Evolutionary conservation across 2,113 vertebrate genomes (phyloP).

Genomic region (Emydura subglobosa): DNA sequence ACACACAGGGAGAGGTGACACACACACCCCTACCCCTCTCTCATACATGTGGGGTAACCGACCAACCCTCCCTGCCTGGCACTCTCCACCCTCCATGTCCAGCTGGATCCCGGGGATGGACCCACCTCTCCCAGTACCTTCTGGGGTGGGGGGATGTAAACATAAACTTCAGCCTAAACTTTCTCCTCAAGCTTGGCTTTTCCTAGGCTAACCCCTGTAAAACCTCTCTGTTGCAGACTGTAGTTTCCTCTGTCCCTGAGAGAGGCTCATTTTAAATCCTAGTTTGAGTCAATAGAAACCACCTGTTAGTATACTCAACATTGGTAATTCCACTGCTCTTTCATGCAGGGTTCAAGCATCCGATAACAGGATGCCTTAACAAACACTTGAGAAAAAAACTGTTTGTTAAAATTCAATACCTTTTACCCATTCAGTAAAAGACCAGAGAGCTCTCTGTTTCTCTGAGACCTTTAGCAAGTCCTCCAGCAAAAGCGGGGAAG

Average conservation of each 20-base stretch:
- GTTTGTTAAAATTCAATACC: neutral
- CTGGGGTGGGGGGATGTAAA: neutral
- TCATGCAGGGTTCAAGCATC: neutral
- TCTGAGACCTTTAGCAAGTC: neutral
- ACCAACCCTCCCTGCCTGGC: no score
- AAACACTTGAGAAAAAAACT: neutral
- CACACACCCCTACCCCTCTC: no score
- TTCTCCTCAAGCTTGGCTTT: neutral
- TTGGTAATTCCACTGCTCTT: neutral
- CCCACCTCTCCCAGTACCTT: no score
- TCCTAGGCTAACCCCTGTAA: neutral
- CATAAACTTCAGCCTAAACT: neutral
- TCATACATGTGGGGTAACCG: no score
- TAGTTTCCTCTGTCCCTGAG: neutral
- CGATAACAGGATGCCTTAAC: neutral
- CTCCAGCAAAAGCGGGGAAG: neutral
- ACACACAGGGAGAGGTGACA: no score
- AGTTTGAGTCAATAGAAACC: neutral
- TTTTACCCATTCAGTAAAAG: neutral
- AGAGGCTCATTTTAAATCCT: neutral
- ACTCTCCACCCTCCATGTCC: no score
- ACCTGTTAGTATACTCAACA: neutral
- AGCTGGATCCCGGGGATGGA: no score
- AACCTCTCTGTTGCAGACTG: neutral
- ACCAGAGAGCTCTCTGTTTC: neutral